Conservation (phyloP, 2,888 invertebrate species). For the Osedax fenrisi region DNA sequence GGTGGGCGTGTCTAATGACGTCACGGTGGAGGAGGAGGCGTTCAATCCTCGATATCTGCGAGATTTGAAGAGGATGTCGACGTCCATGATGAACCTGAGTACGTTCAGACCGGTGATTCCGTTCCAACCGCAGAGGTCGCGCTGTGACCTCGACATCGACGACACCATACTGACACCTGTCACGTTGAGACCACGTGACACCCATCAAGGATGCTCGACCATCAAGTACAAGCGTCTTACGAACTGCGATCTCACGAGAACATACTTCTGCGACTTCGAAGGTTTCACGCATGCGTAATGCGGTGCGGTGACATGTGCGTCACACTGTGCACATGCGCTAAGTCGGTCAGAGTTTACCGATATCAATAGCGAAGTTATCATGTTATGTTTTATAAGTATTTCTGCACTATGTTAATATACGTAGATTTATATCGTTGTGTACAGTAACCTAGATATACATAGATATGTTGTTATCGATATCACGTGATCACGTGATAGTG, state of each 20-base stretch:
- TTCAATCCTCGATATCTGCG: not conserved
- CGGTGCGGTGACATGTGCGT: not conserved
- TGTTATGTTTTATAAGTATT: no score
- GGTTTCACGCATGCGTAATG: conserved; percentile 40
- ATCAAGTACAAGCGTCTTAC: conserved; percentile 79
- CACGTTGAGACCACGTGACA: conserved; percentile 37
- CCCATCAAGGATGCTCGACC: conserved; percentile 50
- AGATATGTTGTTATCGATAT: no score
- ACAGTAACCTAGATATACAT: no score
- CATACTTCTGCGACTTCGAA: conserved; percentile 89
- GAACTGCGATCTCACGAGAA: conserved; percentile 87
- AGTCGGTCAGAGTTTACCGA: no score
- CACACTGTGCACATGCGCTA: no score
- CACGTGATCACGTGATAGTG: no score
- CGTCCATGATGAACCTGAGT: not conserved
- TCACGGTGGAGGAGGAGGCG: not conserved
- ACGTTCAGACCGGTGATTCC: not conserved
- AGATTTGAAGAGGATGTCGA: not conserved
- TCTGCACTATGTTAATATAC: no score
- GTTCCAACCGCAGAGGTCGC: not conserved
- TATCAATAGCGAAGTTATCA: no score
- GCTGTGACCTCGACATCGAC: not conserved
- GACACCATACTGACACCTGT: conserved; percentile 30
- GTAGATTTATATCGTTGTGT: no score
- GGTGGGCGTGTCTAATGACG: not conserved